Conservation (phyloP, 2,888 invertebrate genomes). For the Machimus rusticus region DNA sequence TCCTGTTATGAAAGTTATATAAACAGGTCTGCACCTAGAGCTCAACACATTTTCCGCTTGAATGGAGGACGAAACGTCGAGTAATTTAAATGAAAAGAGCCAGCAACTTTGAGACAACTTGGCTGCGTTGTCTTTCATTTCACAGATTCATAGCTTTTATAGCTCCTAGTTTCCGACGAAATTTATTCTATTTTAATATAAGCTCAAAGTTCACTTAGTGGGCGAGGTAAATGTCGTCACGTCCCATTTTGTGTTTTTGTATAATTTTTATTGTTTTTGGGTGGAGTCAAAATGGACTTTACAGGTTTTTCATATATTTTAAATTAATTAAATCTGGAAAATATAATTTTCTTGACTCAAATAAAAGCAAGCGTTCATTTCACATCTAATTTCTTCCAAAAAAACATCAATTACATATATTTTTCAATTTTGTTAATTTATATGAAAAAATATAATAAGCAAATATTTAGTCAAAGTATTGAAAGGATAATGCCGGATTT, state of each 20-base stretch:
- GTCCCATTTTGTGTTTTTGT: not conserved
- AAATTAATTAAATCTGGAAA: not conserved
- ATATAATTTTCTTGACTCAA: too few species aligned
- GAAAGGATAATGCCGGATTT: too few species aligned
- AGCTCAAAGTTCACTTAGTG: not conserved
- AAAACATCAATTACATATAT: too few species aligned
- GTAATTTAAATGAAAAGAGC: conserved; percentile 33
- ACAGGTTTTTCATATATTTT: not conserved
- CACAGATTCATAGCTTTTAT: conserved; percentile 17
- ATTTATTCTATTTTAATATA: not conserved
- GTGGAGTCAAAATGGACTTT: not conserved
- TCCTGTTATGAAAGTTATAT: conserved; percentile 48
- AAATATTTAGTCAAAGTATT: too few species aligned
- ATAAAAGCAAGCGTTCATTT: too few species aligned
- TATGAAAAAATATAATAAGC: too few species aligned
- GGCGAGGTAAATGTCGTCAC: not conserved
- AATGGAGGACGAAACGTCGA: conserved; percentile 29
- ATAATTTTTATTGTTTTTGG: not conserved
- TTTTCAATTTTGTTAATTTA: too few species aligned
- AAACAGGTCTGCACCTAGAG: conserved; percentile 46
- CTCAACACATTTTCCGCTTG: conserved; percentile 43
- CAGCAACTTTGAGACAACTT: conserved; percentile 21
- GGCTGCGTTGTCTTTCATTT: conserved; percentile 1
- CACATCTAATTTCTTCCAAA: too few species aligned
- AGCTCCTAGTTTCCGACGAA: not conserved